Percentiles rank a stretch among this genome's conserved stretches.
Evolutionary conservation across 2,797 vertebrate species (phyloP).

Genomic region (Chelon labrosus): DNA sequence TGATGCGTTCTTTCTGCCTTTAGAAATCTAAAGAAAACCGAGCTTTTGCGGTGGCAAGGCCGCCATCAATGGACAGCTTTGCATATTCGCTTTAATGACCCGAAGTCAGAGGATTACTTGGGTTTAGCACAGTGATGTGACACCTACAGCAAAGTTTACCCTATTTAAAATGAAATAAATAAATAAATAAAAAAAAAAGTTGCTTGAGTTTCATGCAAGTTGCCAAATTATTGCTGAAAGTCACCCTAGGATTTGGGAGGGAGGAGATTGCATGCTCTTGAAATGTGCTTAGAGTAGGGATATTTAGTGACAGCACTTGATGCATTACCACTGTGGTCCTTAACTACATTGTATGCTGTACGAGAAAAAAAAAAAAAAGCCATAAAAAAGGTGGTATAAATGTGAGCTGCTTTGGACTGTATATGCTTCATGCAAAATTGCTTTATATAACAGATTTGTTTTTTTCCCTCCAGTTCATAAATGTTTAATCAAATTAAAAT

Average conservation of each 20-base stretch:
- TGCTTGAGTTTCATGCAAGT: slow-evolving; percentile 36
- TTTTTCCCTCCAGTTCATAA: slow-evolving; percentile 13
- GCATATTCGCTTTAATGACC: slow-evolving; percentile 41
- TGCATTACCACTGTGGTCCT: slow-evolving; percentile 77
- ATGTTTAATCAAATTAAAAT: slow-evolving; percentile 44
- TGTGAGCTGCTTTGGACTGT: slow-evolving; percentile 17
- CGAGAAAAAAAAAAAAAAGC: not conserved
- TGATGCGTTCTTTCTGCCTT: slow-evolving; percentile 43
- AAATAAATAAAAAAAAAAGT: slow-evolving; percentile 7
- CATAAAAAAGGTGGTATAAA: slow-evolving; percentile 29
- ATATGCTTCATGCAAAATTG: slow-evolving; percentile 22
- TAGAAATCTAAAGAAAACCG: slow-evolving; percentile 39
- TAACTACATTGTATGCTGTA: slow-evolving; percentile 70
- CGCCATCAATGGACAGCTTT: slow-evolving; percentile 20
- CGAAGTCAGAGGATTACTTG: slow-evolving; percentile 55
- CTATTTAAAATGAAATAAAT: not conserved
- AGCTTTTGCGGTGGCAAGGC: not conserved
- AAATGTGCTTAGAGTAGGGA: slow-evolving; percentile 83
- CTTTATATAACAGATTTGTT: slow-evolving; percentile 18
- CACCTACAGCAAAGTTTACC: slow-evolving; percentile 51
- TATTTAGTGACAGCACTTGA: slow-evolving; percentile 82
- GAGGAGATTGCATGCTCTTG: slow-evolving; percentile 72
- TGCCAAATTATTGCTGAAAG: slow-evolving; percentile 77
- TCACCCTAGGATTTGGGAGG: slow-evolving; percentile 68
- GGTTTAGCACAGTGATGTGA: slow-evolving; percentile 25